Evolutionary conservation across 2,888 invertebrate species (phyloP).

Genomic region (Acanthosoma haemorrhoidale): DNA sequence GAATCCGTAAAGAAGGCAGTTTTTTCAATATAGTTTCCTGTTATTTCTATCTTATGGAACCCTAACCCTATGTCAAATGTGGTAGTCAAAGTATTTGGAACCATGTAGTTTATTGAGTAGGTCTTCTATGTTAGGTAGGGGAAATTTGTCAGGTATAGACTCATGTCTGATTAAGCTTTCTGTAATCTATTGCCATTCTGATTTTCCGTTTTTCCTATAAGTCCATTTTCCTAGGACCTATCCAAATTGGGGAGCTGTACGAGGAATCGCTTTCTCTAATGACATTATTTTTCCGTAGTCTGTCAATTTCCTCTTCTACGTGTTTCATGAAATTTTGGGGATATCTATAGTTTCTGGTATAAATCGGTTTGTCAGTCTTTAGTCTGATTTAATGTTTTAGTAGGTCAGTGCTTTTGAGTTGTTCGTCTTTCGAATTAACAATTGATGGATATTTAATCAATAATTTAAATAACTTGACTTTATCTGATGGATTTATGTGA

Average conservation of each 20-base stretch:
- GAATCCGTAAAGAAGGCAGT: too few relatives aligned
- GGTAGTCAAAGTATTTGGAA: too few relatives aligned
- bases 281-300: conserved; percentile 31
- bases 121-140: too few relatives aligned
- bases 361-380: conserved; percentile 31
- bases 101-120: too few relatives aligned
- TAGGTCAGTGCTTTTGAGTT: conserved; percentile 22
- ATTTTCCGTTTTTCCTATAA: conserved; percentile 22
- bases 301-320: conserved; percentile 25
- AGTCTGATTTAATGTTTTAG: conserved; percentile 30
- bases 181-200: conserved; percentile 27
- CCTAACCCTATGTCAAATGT: too few relatives aligned
- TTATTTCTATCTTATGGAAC: too few relatives aligned
- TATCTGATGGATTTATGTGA: too few relatives aligned
- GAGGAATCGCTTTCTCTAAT: conserved; percentile 25
- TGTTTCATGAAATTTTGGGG: conserved; percentile 30
- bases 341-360: conserved; percentile 32
- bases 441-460: too few relatives aligned
- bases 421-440: too few relatives aligned
- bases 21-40: too few relatives aligned
- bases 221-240: conserved; percentile 27
- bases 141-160: conserved; percentile 31
- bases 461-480: too few relatives aligned
- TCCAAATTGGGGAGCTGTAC: conserved; percentile 17
- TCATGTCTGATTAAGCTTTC: conserved; percentile 27